Conservation (phyloP, 2,888 invertebrate species). For the Phengaris arion region DNA sequence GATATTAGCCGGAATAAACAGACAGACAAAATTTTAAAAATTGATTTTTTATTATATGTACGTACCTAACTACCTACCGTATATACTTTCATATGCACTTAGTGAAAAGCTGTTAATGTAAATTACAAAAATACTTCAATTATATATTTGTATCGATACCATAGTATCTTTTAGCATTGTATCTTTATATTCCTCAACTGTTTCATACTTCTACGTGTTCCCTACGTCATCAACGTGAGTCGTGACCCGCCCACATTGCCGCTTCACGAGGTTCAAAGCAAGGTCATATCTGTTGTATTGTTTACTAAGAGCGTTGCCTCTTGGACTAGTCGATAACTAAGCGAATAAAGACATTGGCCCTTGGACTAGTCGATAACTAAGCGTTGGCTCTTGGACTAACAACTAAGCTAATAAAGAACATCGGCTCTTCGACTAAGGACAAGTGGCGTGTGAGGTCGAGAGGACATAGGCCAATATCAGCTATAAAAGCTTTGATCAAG, state of each 20-base stretch:
- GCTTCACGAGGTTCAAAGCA: not conserved
- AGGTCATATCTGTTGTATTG: constrained; percentile 2
- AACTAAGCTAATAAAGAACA: not conserved
- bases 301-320: not conserved
- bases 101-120: no score
- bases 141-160: no score
- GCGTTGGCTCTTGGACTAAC: not conserved
- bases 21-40: no score
- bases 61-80: no score
- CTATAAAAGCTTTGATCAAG: not conserved
- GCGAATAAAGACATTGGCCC: not conserved
- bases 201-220: not conserved
- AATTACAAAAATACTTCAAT: no score
- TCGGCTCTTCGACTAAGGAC: not conserved
- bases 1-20: no score
- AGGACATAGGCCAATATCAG: constrained; percentile 12
- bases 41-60: no score
- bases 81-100: no score
- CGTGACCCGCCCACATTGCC: not conserved
- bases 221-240: constrained; percentile 1
- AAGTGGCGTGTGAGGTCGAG: constrained; percentile 5
- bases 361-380: not conserved
- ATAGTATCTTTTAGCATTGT: not conserved
- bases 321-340: constrained; percentile 10
- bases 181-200: not conserved